Percentiles rank a stretch among this genome's conserved stretches.
Evolutionary conservation across 2,113 vertebrate genomes (phyloP).

Genomic region (Archocentrus centrarchus): DNA sequence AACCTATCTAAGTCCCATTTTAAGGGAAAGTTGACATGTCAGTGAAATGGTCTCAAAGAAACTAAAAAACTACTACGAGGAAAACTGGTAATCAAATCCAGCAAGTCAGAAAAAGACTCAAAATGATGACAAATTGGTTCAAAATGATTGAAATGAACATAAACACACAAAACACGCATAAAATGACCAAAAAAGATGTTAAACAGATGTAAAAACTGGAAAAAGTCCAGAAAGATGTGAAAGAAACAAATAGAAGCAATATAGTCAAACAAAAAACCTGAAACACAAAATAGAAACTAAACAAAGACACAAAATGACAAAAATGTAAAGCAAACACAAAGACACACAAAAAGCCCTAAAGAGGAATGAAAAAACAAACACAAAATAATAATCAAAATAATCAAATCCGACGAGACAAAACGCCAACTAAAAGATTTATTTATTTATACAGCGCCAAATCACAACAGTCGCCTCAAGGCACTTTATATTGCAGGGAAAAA

Average conservation of each 20-base stretch:
- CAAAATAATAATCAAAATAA: too few species aligned
- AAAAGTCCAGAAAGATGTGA: background rate
- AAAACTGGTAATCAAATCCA: background rate
- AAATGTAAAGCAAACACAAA: too few species aligned
- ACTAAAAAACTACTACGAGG: background rate
- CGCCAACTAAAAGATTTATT: too few species aligned
- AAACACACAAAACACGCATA: background rate
- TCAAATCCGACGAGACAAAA: too few species aligned
- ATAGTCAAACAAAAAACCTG: background rate
- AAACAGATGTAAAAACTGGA: background rate
- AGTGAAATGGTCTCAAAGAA: background rate
- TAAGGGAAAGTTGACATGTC: background rate
- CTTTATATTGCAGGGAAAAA: too few species aligned
- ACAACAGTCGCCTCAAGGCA: too few species aligned
- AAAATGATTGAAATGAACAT: background rate
- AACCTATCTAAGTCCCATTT: background rate
- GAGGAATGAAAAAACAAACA: too few species aligned
- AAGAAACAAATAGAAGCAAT: background rate
- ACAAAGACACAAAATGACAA: too few species aligned
- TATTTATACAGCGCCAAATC: too few species aligned
- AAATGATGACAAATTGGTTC: background rate
- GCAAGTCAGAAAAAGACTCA: background rate
- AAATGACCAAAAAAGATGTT: background rate
- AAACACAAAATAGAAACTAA: too few species aligned
- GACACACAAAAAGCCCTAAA: too few species aligned